A percentile compares a stretch with the other conserved stretches of the same genome.
phyloP scores from a whole-genome alignment of 2,113 vertebrate genomes.

The Apistogramma diplotaenia region DNA sequence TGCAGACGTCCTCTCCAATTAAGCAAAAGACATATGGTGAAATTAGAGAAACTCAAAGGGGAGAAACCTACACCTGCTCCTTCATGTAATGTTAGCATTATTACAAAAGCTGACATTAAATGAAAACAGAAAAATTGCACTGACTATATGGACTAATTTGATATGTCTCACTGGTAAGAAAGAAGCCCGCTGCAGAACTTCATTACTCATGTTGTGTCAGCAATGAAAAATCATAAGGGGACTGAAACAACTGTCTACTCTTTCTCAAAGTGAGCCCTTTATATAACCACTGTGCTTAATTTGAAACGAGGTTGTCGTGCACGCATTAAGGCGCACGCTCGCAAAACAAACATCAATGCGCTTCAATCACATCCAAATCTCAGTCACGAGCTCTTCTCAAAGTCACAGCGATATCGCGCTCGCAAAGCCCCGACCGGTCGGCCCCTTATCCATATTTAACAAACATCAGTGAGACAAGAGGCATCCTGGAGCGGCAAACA shows the following conservation, averaged over 20 bases:
- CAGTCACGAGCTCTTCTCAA: constrained; percentile 32
- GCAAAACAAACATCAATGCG: constrained; percentile 9
- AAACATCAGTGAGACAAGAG: constrained; percentile 18
- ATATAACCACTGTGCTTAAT: constrained; percentile 28
- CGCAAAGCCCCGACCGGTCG: not conserved
- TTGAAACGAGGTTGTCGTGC: constrained; percentile 11
- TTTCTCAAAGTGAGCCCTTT: constrained; percentile 16
- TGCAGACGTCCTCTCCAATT: constrained; percentile 2
- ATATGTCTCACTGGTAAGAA: constrained; percentile 38
- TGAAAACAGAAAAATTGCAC: not conserved
- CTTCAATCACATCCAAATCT: constrained; percentile 19
- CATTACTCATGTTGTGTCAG: constrained; percentile 31
- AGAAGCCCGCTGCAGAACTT: constrained; percentile 18
- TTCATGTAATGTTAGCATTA: not conserved
- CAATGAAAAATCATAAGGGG: constrained; percentile 35
- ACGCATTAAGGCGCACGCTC: not conserved
- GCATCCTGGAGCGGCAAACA: constrained; percentile 24
- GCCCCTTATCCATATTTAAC: constrained; percentile 34
- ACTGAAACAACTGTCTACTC: constrained; percentile 33
- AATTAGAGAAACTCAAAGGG: not conserved
- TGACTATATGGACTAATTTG: constrained; percentile 25
- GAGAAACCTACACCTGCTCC: not conserved
- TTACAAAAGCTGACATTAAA: not conserved
- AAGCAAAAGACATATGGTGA: not conserved
- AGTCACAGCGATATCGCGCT: constrained; percentile 24